These are phyloP conservation scores for Sycophaga agraensis DNA, from an alignment of 1,140 invertebrate species.

Conservation along the genomic window DNA sequence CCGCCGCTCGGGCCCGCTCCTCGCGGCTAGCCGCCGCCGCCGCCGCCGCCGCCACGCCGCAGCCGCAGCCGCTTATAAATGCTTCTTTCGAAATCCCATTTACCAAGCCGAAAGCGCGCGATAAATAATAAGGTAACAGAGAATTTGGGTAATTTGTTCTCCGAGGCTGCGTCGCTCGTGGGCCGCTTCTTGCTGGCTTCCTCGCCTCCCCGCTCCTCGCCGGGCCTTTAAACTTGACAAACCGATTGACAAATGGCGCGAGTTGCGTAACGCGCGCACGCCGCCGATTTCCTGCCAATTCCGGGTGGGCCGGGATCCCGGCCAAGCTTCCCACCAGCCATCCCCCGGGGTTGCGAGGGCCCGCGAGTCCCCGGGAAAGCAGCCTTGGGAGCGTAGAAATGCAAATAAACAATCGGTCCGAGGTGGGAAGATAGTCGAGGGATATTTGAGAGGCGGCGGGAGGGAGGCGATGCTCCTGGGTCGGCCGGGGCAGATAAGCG, in stretches of 20 bases:
- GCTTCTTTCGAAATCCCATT: conserved; percentile 30
- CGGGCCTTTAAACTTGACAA: conserved; percentile 23
- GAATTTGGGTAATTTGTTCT: conserved; percentile 28
- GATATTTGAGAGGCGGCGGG: no score
- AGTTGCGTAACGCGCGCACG: conserved; percentile 7
- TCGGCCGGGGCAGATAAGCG: no score
- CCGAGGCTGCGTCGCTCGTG: not conserved
- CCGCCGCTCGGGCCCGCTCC: not conserved
- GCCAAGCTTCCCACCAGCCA: no score
- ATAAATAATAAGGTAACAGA: conserved; percentile 27
- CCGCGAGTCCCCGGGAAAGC: no score
- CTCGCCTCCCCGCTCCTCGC: not conserved
- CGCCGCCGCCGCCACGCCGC: no score
- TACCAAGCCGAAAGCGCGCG: conserved; percentile 21
- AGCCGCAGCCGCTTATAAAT: conserved; percentile 28
- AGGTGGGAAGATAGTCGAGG: no score
- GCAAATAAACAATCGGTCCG: no score
- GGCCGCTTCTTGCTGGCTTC: not conserved
- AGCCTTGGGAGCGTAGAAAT: no score
- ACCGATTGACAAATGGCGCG: conserved; percentile 3
- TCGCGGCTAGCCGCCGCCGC: not conserved
- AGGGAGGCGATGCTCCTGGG: no score
- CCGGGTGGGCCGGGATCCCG: no score
- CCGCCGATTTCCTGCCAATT: no score
- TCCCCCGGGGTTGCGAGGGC: no score